Conservation (phyloP, 2,888 invertebrate species). For the Neelides folsomi region DNA sequence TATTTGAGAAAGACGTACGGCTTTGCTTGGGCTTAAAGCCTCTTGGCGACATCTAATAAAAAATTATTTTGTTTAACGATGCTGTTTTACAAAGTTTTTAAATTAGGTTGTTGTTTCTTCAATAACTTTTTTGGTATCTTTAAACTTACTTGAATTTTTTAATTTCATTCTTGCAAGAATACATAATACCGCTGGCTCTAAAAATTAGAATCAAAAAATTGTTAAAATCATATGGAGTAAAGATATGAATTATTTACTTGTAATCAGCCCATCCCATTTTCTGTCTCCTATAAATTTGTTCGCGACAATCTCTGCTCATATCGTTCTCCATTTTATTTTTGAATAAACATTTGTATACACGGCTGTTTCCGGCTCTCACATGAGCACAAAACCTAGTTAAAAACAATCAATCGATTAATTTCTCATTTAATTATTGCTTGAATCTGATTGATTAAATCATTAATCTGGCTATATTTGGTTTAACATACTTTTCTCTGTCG, state of each 20-base stretch:
- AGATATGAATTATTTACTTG: slow-evolving; percentile 11
- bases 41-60: slow-evolving; percentile 25
- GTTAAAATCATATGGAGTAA: background rate
- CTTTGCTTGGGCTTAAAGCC: slow-evolving; percentile 47
- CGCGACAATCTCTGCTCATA: slow-evolving; percentile 53
- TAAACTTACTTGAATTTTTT: slow-evolving; percentile 59
- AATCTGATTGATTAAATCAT: background rate
- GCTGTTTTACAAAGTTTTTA: background rate
- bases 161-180: slow-evolving; percentile 81
- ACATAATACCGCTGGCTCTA: slow-evolving; percentile 64
- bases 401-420: background rate
- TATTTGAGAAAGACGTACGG: slow-evolving; percentile 74
- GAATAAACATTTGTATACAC: slow-evolving; percentile 77
- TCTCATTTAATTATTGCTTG: too few species aligned
- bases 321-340: slow-evolving; percentile 62
- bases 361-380: slow-evolving; percentile 61
- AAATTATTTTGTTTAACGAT: slow-evolving; percentile 10
- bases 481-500: slow-evolving; percentile 50
- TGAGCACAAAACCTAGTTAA: slow-evolving; percentile 54
- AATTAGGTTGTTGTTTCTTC: background rate
- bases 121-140: background rate
- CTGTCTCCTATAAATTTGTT: slow-evolving; percentile 71
- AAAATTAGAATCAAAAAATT: background rate
- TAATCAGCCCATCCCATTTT: slow-evolving; percentile 81
- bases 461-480: slow-evolving; percentile 10